phyloP scores from a whole-genome alignment of 2,113 vertebrate genomes.

The Sinosuthora webbiana region DNA sequence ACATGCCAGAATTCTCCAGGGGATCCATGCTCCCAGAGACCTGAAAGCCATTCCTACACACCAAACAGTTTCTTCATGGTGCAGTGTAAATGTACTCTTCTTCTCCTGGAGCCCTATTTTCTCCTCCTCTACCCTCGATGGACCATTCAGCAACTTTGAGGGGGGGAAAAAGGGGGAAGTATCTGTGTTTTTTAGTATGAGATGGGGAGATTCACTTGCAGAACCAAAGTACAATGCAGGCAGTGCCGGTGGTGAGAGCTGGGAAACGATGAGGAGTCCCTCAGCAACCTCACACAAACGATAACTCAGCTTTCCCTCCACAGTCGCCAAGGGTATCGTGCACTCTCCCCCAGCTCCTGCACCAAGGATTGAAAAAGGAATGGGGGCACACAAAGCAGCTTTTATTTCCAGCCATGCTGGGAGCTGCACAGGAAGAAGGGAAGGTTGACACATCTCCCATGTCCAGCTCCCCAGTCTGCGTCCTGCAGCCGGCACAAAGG shows the following conservation, averaged over 20 bases:
- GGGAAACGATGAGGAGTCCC: not conserved
- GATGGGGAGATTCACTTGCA: not conserved
- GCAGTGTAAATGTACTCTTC: not conserved
- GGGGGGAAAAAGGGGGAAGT: rapidly evolving
- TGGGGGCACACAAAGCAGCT: not conserved
- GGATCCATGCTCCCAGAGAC: not conserved
- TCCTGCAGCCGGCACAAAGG: rapidly evolving
- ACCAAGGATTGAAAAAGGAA: not conserved
- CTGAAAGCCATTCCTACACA: not conserved
- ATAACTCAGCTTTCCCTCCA: not conserved
- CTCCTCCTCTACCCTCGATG: not conserved
- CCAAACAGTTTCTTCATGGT: not conserved
- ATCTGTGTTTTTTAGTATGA: not conserved
- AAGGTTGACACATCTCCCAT: not conserved
- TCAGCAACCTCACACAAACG: not conserved
- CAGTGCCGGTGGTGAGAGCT: not conserved
- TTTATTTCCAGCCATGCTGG: not conserved
- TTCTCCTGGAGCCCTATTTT: not conserved
- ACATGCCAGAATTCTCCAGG: not conserved
- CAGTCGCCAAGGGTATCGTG: not conserved
- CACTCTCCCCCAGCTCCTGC: not conserved
- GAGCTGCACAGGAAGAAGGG: not conserved
- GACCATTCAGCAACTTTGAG: not conserved
- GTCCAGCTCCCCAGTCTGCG: not conserved
- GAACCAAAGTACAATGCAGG: not conserved